Evolutionary conservation across 1,140 invertebrate species (phyloP), one percentile per base, ranked within the genome.

Genomic region (Aethina tumida): DNA sequence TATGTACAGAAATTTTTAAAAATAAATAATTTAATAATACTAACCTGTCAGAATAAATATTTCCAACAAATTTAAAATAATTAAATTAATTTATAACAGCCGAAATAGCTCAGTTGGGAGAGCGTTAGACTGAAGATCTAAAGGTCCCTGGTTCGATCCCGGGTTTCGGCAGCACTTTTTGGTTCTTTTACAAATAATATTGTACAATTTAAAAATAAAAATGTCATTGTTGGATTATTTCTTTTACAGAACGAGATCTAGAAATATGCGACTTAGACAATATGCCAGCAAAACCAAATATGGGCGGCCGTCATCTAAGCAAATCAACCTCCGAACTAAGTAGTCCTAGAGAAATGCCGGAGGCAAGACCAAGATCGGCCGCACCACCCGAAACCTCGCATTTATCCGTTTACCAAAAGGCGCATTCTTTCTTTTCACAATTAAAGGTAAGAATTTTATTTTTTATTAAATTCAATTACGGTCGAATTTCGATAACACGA

Each of bases 41-140:
- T n/a, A n/a, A n/a, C n/a, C n/a, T n/a, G n/a, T n/a, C n/a, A n/a
- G n/a, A n/a, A n/a, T n/a, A n/a, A n/a, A n/a, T n/a, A n/a, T n/a
- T n/a, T n/a, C n/a, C n/a, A n/a, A n/a, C n/a, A n/a, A n/a, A n/a
- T n/a, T n/a, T n/a, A n/a, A n/a, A n/a, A n/a, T n/a, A n/a, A n/a
- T n/a, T n/a, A n/a, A n/a, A n/a, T n/a, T n/a, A n/a, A n/a, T 14
- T 12, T 20, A 35, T 29, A 30, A 5, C 31, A 47, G 74, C 74
- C 74, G 74, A 78, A 78, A 77, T 77, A 78, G 74, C 74, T 77
- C 74, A 78, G 75, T 76, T 77, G 75, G 75, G 75, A 80, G 76
- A 80, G 76, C 75, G 76, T 78, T 77, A 79, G 76, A 79, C 75
- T 78, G 76, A 79, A 79, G 75, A 79, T 79, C 75, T 80, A 78